Conservation (phyloP, 2,797 vertebrate species). For the Epinephelus coioides region DNA sequence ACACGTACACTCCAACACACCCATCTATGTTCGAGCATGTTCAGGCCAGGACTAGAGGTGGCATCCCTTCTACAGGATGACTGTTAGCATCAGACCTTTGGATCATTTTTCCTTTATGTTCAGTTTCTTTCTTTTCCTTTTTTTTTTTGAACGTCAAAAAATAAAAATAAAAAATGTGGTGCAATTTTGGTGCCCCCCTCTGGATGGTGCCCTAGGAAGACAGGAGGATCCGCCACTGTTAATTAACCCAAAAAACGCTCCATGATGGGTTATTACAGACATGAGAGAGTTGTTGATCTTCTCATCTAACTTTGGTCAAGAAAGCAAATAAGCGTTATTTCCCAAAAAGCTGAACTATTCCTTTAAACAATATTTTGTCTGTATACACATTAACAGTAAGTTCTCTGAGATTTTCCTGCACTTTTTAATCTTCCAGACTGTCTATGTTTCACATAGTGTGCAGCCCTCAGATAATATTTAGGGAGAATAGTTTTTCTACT, state of each 20-base stretch:
- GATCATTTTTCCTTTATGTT: too few relatives aligned
- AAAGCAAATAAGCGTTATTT: neutral
- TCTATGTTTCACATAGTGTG: constrained; percentile 10
- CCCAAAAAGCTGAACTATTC: neutral
- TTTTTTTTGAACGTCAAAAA: too few relatives aligned
- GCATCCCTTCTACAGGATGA: too few relatives aligned
- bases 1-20: too few relatives aligned
- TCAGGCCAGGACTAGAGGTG: too few relatives aligned
- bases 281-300: neutral
- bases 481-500: constrained; percentile 21
- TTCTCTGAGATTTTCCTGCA: neutral
- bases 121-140: too few relatives aligned
- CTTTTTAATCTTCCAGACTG: neutral
- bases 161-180: too few relatives aligned
- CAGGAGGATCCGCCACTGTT: neutral
- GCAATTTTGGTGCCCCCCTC: too few relatives aligned
- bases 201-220: too few relatives aligned
- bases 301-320: neutral
- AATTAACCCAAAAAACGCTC: neutral
- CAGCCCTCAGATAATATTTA: constrained; percentile 28
- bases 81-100: too few relatives aligned
- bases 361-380: constrained; percentile 11
- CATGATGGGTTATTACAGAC: neutral
- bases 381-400: neutral
- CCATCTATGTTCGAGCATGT: too few relatives aligned